Evolutionary conservation across 2,797 vertebrate genomes (phyloP), one percentile per base, ranked within the genome.

Genomic region (Poeciliopsis paucimaculata): DNA sequence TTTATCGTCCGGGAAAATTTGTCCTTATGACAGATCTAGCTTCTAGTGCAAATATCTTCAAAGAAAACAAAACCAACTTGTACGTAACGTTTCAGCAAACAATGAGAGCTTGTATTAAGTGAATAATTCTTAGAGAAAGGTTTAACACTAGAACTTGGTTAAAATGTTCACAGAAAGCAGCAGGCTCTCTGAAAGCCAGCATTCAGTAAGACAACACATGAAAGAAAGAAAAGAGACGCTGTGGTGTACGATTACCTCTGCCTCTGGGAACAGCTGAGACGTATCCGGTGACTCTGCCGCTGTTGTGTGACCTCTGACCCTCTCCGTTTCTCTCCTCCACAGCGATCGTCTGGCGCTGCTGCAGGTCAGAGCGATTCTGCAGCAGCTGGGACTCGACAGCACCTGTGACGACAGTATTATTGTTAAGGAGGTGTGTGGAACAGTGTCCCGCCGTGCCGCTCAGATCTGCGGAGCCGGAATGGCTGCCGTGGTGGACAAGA

Each of bases 371-470:
- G 92, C 97, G 15, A 99, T 99, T 93, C 97, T 99, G 57, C 98
- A 99, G 95, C 97, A 98, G 88, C 95, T 99, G 94, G 98, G 98
- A 46, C 95, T 99, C 81, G 98, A 99, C 93, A 97, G 97, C 95
- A 99, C 98, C 47, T 99, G 98, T 0, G 98, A 99, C 0, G 98
- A 99, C 97, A 99, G 98, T 77, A 99, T 99, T 77, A 98, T 99
- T 0, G 98, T 99, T 62, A 99, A 99, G 92, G 96, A 96, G 0
- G 98, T 99, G 90, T 99, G 98, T 0, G 95, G 97, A 43, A 96
- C 96, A 0, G 97, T 99, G 90, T 99, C 98, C 0, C 96, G 82
- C 85, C 95, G 98, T 34, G 98, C 98, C 0, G 98, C 97, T 0
- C 97, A 99, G 96, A 60, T 99, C 84, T 99, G 98, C 0, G 98